Evolutionary conservation across 2,113 vertebrate genomes (phyloP).

Genomic region (Ictalurus furcatus): DNA sequence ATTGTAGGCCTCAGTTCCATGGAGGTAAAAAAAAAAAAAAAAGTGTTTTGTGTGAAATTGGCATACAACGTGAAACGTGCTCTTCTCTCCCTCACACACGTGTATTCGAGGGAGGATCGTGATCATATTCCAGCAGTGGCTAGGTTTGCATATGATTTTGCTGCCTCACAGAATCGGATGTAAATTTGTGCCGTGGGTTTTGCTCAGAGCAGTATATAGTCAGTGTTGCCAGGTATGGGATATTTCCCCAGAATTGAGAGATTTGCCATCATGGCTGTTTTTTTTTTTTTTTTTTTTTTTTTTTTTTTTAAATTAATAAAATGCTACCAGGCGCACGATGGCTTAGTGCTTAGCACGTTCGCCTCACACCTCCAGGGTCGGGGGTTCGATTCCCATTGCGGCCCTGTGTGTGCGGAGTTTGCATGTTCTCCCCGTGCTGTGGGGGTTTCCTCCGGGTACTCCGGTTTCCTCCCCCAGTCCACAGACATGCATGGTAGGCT

Average conservation of each 20-base stretch:
- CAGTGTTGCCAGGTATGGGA: neutral
- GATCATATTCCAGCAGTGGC: neutral
- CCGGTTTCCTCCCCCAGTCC: too few relatives aligned
- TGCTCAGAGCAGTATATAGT: neutral
- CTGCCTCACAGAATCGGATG: neutral
- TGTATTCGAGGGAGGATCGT: neutral
- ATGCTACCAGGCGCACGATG: too few relatives aligned
- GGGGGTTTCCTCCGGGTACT: too few relatives aligned
- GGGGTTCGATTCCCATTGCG: too few relatives aligned
- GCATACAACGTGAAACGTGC: neutral
- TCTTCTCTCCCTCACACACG: neutral
- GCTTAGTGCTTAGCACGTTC: too few relatives aligned
- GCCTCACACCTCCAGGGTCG: too few relatives aligned
- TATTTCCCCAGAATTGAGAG: neutral
- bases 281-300: neutral
- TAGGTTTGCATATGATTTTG: neutral
- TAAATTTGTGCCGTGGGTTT: neutral
- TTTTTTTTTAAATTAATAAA: too few relatives aligned
- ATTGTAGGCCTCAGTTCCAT: neutral
- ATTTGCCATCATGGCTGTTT: neutral
- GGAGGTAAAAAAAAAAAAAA: neutral
- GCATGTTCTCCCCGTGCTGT: too few relatives aligned
- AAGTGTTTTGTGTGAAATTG: neutral
- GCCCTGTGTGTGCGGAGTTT: too few relatives aligned
- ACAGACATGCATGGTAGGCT: too few relatives aligned